A percentile compares a stretch with the other conserved stretches of the same genome.
phyloP scores from a whole-genome alignment of 1,140 invertebrate species.

The Temnothorax nylanderi region DNA sequence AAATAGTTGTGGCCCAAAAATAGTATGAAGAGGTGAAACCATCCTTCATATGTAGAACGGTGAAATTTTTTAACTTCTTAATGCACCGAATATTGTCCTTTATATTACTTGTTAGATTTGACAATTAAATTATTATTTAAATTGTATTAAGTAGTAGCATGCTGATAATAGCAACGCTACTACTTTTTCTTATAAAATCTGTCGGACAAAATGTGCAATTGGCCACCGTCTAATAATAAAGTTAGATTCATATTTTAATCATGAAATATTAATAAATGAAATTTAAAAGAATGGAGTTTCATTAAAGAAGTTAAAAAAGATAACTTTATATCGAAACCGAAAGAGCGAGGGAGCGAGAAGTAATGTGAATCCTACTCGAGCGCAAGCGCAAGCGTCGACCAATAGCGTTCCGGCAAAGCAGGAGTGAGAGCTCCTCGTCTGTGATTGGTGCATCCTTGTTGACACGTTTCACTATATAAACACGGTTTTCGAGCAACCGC shows the following conservation, averaged over 20 bases:
- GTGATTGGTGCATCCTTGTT: slow-evolving; percentile 29
- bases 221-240: background rate
- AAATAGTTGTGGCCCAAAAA: too few species aligned
- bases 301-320: background rate
- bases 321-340: background rate
- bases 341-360: background rate
- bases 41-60: too few species aligned
- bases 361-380: background rate
- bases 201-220: background rate
- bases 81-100: too few species aligned
- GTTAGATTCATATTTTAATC: background rate
- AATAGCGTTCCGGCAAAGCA: background rate
- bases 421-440: background rate
- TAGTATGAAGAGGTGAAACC: too few species aligned
- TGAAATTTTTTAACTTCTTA: too few species aligned
- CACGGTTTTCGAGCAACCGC: fast-evolving
- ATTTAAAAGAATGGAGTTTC: background rate
- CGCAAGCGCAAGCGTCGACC: background rate
- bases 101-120: background rate
- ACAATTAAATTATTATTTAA: background rate
- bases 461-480: background rate
- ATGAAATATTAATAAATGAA: background rate
- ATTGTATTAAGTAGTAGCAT: background rate
- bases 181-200: background rate
- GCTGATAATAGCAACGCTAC: background rate